phyloP scores from a whole-genome alignment of 2,113 vertebrate genomes.

The Psophia crepitans region DNA sequence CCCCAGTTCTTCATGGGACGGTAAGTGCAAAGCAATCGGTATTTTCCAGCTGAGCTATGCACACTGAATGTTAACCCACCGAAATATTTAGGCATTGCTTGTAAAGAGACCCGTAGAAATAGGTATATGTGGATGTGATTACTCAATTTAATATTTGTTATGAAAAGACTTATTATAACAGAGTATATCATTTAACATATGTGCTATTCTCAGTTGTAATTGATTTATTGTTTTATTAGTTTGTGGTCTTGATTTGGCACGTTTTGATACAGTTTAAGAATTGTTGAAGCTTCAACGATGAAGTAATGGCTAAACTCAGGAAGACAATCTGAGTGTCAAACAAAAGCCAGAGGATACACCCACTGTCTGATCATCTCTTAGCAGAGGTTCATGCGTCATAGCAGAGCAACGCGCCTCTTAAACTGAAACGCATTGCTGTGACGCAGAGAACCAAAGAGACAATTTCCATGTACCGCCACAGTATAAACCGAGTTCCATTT shows the following conservation, averaged over 20 bases:
- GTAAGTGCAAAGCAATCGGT: slow-evolving; percentile 70
- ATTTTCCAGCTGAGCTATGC: not conserved
- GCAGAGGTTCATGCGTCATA: not conserved
- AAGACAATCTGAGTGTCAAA: not conserved
- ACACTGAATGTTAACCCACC: not conserved
- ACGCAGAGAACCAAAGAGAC: not conserved
- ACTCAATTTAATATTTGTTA: not conserved
- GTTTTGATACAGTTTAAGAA: not conserved
- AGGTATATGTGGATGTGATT: not conserved
- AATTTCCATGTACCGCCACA: not conserved
- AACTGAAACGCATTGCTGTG: not conserved
- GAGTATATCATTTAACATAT: not conserved
- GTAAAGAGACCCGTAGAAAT: not conserved
- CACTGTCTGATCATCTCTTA: not conserved
- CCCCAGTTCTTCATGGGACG: slow-evolving; percentile 93
- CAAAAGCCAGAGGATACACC: not conserved
- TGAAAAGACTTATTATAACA: not conserved
- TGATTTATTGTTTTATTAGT: not conserved
- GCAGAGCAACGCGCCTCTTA: not conserved
- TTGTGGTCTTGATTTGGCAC: not conserved
- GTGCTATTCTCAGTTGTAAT: not conserved
- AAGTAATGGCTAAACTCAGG: not conserved
- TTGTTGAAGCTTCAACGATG: not conserved
- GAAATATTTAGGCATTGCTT: not conserved
- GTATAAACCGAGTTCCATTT: not conserved